These are phyloP conservation scores for Erebia ligea DNA, from an alignment of 2,888 invertebrate genomes.

Conservation along the genomic window DNA sequence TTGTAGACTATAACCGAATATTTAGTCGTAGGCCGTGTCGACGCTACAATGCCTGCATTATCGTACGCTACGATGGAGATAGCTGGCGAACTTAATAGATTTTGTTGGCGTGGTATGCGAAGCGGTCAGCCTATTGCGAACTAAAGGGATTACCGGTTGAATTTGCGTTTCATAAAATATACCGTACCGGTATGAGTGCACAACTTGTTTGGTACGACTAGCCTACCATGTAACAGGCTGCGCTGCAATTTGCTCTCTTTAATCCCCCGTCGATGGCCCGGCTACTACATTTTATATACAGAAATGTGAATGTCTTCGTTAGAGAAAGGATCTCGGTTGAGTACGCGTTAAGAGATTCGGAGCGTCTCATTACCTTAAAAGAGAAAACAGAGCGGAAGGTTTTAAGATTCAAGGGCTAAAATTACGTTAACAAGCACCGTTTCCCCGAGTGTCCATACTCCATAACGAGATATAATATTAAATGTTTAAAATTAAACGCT, in stretches of 20 bases:
- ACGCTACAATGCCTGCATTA: slow-evolving; percentile 70
- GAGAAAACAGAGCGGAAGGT: slow-evolving; percentile 33
- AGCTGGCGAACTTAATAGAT: slow-evolving; percentile 80
- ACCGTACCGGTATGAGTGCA: slow-evolving; percentile 58
- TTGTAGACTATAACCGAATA: slow-evolving; percentile 65
- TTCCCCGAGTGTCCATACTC: slow-evolving; percentile 24
- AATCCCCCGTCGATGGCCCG: slow-evolving; percentile 32
- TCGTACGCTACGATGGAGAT: slow-evolving; percentile 67
- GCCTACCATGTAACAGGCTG: slow-evolving; percentile 32
- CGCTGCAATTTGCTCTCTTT: slow-evolving; percentile 31
- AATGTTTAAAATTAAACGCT: slow-evolving; percentile 30
- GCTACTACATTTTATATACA: slow-evolving; percentile 23
- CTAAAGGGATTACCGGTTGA: slow-evolving; percentile 76
- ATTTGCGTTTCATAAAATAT: slow-evolving; percentile 62
- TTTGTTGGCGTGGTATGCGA: slow-evolving; percentile 69
- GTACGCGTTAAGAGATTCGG: slow-evolving; percentile 32
- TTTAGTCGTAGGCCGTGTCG: slow-evolving; percentile 63
- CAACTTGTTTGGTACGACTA: slow-evolving; percentile 48
- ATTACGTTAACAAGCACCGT: slow-evolving; percentile 25
- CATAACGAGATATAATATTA: slow-evolving; percentile 27
- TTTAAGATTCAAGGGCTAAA: slow-evolving; percentile 32
- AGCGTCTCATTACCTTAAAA: slow-evolving; percentile 34
- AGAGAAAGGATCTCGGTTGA: slow-evolving; percentile 44
- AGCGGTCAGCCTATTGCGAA: slow-evolving; percentile 72
- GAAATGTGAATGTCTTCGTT: slow-evolving; percentile 55